phyloP scores from a whole-genome alignment of 2,797 vertebrate species.

The Chanos chanos region DNA sequence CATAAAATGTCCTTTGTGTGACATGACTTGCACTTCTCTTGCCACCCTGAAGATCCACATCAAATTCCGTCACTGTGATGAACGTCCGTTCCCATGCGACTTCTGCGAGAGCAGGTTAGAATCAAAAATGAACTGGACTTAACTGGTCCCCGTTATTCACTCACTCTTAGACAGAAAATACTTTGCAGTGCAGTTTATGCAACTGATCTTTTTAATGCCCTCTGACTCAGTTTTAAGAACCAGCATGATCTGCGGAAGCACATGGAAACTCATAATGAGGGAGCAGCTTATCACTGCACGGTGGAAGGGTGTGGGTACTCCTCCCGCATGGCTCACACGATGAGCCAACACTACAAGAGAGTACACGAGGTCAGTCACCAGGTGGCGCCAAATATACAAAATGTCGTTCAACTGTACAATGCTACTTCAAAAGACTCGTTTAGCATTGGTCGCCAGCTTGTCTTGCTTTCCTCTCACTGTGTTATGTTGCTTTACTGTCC shows the following conservation, averaged over 20 bases:
- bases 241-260: constrained; percentile 73
- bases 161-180: background rate
- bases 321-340: constrained; percentile 61
- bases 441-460: background rate
- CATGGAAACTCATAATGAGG: constrained; percentile 74
- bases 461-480: background rate
- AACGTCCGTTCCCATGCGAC: constrained; percentile 70
- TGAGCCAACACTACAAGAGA: constrained; percentile 69
- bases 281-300: constrained; percentile 71
- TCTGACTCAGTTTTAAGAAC: constrained; percentile 70
- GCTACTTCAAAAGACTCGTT: too few species aligned
- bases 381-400: constrained; percentile 3
- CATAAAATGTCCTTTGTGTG: constrained; percentile 68
- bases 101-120: constrained; percentile 71
- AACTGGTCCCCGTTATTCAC: too few species aligned
- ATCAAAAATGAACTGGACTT: background rate
- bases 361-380: constrained; percentile 61
- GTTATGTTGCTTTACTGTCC: constrained; percentile 14
- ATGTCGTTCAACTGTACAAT: too few species aligned
- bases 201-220: background rate
- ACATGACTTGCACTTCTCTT: constrained; percentile 67
- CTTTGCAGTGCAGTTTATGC: background rate
- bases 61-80: constrained; percentile 71
- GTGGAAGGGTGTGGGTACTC: constrained; percentile 74
- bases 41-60: constrained; percentile 74